phyloP scores from a whole-genome alignment of 2,888 invertebrate genomes.

The Yponomeuta cagnagella region DNA sequence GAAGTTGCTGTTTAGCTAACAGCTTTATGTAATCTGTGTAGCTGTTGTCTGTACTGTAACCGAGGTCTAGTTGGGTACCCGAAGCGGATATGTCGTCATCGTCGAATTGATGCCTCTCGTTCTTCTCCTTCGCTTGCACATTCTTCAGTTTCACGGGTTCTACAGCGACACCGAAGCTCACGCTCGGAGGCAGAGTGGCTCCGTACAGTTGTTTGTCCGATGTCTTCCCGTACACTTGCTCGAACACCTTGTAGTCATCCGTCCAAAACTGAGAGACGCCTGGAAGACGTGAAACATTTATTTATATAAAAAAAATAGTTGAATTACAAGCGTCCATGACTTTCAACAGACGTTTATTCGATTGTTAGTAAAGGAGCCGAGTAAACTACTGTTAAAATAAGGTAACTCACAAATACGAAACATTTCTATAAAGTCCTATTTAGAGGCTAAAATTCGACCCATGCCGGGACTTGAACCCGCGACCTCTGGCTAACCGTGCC shows the following conservation, averaged over 20 bases:
- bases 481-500: no score
- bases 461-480: no score
- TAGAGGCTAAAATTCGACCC: no score
- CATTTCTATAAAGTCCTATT: no score
- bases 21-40: slow-evolving; percentile 8
- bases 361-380: not conserved
- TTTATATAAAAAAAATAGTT: not conserved
- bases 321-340: no score
- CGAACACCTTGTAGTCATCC: slow-evolving; percentile 60
- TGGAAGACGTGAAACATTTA: slow-evolving; percentile 28
- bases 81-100: slow-evolving; percentile 24
- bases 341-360: not conserved
- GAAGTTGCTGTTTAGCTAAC: slow-evolving; percentile 8
- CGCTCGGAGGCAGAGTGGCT: slow-evolving; percentile 39
- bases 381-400: no score
- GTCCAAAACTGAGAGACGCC: slow-evolving; percentile 60
- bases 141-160: slow-evolving; percentile 24
- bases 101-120: slow-evolving; percentile 27
- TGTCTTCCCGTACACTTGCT: slow-evolving; percentile 61
- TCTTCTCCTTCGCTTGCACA: slow-evolving; percentile 45
- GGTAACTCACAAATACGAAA: no score
- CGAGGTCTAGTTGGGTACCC: slow-evolving; percentile 29
- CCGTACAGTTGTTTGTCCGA: slow-evolving; percentile 61
- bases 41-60: slow-evolving; percentile 23
- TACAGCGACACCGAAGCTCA: slow-evolving; percentile 30